Conservation (phyloP, 2,797 vertebrate genomes). For the Phoebastria nigripes region DNA sequence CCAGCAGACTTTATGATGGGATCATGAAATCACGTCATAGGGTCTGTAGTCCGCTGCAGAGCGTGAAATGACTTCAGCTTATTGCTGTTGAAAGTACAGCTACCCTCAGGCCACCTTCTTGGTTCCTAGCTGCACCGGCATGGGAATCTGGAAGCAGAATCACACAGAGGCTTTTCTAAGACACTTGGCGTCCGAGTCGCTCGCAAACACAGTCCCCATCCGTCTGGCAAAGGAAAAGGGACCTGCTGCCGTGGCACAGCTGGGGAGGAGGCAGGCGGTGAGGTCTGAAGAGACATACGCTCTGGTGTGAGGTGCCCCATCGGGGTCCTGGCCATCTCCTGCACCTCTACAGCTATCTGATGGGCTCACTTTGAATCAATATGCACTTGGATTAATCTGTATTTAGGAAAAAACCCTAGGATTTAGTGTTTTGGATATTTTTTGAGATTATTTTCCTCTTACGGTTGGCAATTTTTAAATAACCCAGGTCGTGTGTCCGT, state of each 20-base stretch:
- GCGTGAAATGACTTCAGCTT: background rate
- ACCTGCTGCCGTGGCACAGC: background rate
- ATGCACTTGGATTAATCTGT: background rate
- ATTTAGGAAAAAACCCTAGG: background rate
- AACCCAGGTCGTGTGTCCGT: background rate
- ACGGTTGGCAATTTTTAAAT: background rate
- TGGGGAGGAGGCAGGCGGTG: background rate
- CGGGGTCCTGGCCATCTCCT: background rate
- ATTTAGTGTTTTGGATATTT: background rate
- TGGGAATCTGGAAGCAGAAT: background rate
- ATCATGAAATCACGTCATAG: background rate
- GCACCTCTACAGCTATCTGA: background rate
- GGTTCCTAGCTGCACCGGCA: background rate
- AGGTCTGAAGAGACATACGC: background rate
- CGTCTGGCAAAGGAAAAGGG: background rate
- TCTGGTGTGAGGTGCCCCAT: background rate
- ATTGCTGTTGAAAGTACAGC: background rate
- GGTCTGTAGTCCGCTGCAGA: no score
- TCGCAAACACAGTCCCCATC: background rate
- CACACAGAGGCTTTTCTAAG: background rate
- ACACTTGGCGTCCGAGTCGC: fast-evolving
- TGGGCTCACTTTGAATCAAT: background rate
- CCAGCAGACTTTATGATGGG: background rate
- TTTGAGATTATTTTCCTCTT: background rate
- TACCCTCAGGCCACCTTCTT: background rate